These are phyloP conservation scores for Capricornis sumatraensis DNA, from an alignment of 2,113 vertebrate genomes.

Conservation along the genomic window DNA sequence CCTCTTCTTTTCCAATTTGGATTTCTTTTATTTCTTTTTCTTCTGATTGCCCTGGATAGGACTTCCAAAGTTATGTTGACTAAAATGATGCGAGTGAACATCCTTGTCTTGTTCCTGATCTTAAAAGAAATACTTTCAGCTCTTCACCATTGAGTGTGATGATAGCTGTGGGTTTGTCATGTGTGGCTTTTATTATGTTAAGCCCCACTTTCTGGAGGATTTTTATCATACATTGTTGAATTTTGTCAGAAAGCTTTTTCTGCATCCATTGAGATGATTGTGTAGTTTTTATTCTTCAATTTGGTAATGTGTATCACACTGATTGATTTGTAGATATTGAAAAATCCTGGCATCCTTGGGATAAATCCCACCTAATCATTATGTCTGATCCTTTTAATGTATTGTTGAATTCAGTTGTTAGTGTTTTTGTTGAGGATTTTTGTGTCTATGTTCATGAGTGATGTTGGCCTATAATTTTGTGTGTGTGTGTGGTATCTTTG, in stretches of 20 bases:
- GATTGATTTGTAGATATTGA: not conserved
- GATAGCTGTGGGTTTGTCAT: not conserved
- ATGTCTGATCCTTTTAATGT: not conserved
- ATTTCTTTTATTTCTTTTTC: not conserved
- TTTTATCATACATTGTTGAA: not conserved
- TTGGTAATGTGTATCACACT: not conserved
- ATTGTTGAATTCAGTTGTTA: not conserved
- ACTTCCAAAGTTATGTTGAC: not conserved
- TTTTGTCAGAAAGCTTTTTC: not conserved
- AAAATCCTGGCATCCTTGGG: not conserved
- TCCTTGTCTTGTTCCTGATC: not conserved
- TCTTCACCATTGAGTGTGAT: not conserved
- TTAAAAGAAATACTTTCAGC: not conserved
- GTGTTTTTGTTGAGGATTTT: not conserved
- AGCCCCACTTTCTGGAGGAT: not conserved
- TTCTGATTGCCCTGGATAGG: not conserved
- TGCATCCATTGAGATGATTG: not conserved
- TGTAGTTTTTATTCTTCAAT: not conserved
- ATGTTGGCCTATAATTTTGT: not conserved
- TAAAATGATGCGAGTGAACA: not conserved
- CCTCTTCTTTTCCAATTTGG: not conserved
- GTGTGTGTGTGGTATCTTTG: not conserved
- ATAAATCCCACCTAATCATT: not conserved
- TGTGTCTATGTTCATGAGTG: not conserved
- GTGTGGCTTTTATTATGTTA: not conserved